A percentile compares a stretch with the other conserved stretches of the same genome.
Conservation (phyloP, 1,140 invertebrate species). For the Fragariocoptes setiger region DNA sequence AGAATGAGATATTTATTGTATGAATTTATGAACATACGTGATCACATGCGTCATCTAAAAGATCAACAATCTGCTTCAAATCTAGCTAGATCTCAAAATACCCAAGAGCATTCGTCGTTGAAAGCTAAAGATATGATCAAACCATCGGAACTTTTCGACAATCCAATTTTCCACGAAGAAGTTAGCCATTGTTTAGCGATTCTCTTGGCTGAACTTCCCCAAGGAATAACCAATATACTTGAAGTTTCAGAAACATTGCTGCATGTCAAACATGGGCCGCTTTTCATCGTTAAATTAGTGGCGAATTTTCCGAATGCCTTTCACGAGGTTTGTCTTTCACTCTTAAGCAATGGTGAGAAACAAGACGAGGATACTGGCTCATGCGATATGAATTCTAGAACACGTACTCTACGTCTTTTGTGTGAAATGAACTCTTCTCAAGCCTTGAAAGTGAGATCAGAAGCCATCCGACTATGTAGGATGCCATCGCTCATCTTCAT, state of each 20-base stretch:
- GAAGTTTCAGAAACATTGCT: conserved; percentile 49
- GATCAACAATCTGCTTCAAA: too few relatives aligned
- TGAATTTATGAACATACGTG: too few relatives aligned
- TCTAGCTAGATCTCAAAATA: too few relatives aligned
- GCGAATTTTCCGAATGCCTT: conserved; percentile 76
- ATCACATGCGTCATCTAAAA: too few relatives aligned
- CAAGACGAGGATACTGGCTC: conserved; percentile 43
- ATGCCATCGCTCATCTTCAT: conserved; percentile 56
- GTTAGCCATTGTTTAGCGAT: conserved; percentile 80
- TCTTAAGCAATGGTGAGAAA: conserved; percentile 57
- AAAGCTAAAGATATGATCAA: too few relatives aligned
- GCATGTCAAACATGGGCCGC: conserved; percentile 56
- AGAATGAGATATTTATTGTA: too few relatives aligned
- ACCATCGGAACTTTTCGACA: conserved; percentile 75
- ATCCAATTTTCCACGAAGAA: conserved; percentile 72
- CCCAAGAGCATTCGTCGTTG: too few relatives aligned
- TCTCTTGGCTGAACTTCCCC: conserved; percentile 26
- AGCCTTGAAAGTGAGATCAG: conserved; percentile 37
- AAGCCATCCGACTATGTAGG: conserved; percentile 38
- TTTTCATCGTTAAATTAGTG: conserved; percentile 53
- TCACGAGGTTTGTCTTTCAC: conserved; percentile 47
- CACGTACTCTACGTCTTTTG: conserved; percentile 36
- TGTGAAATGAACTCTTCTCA: conserved; percentile 67
- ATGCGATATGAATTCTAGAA: conserved; percentile 24
- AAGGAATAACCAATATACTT: conserved; percentile 25